Conservation (phyloP, 2,113 vertebrate species). For the Cryptoleucopteryx plumbea region DNA sequence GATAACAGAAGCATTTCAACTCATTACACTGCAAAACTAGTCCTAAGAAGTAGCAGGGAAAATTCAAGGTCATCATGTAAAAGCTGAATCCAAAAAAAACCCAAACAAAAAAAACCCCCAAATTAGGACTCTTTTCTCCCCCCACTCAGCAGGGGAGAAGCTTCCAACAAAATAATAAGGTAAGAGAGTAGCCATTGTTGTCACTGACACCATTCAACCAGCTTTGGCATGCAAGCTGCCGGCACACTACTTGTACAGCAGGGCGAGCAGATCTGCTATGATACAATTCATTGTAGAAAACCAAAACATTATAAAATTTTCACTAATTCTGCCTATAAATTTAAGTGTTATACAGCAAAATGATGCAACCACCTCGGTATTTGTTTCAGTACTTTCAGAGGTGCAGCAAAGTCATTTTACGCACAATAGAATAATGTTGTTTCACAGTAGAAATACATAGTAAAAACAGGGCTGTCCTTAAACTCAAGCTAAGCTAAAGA, state of each 20-base stretch:
- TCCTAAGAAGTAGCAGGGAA: constrained; percentile 1
- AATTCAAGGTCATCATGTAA: constrained; percentile 41
- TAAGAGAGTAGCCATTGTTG: background rate
- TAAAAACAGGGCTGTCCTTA: background rate
- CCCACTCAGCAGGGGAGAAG: background rate
- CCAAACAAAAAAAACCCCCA: background rate
- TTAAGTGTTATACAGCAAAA: background rate
- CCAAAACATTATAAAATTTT: background rate
- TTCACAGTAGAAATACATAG: background rate
- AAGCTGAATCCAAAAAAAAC: background rate
- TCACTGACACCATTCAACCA: background rate
- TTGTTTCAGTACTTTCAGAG: background rate
- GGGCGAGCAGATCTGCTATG: background rate
- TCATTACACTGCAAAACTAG: background rate
- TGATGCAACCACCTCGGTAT: accelerated
- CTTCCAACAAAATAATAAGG: background rate
- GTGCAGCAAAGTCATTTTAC: background rate
- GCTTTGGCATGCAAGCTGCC: background rate
- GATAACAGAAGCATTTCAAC: constrained; percentile 27
- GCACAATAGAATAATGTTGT: accelerated
- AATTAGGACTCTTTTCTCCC: background rate
- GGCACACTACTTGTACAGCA: accelerated
- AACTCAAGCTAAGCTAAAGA: background rate
- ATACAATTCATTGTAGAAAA: background rate
- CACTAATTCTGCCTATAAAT: background rate